Evolutionary conservation across 2,797 vertebrate genomes (phyloP), one percentile per base, ranked within the genome.

Genomic region (Muscicapa striata): DNA sequence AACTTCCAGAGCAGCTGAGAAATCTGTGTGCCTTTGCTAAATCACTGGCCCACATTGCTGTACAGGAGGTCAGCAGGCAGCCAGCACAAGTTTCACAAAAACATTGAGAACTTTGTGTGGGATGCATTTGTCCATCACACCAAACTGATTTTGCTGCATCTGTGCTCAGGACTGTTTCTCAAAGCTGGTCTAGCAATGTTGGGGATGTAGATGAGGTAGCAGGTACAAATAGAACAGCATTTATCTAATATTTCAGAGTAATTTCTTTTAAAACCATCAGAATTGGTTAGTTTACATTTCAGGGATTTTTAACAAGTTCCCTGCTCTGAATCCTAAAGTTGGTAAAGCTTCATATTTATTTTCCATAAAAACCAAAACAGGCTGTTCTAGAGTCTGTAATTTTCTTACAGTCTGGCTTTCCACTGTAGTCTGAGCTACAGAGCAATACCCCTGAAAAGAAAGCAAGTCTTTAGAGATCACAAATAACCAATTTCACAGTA

Each of bases 401-500:
- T 73, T 85, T 84, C 87, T 94, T 89, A 66, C 10, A 66, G 67
- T 68, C 29, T 67, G 66, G 24, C 63, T 77, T 97, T 97, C 84
- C 41, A 69, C 57, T 95, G 48, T 74, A 93, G 62, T 86, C 58
- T 96, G 81, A 97, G 70, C 52, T 88, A 92, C 59, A 73, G 59
- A 34, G 10, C 26, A 95, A 82, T 90, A 82, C 90, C 55, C 46
- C 90, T 93, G 91, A 86, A 97, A 97, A 97, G 86, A 96, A 97
- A 96, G 58, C 49, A 93, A 89, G 69, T 55, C 95, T 97, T 97
- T 86, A 94, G 95, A 95, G 95, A 97, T 96, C 96, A 97, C 94
- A 97, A 97, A 96, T 96, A 97, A 94, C 94, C 95, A 97, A 98
- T 98, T 98, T 98, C 97, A 97, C 97, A 98, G 96, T 97, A 97